Conservation (phyloP, 2,113 vertebrate genomes). For the Crotalus horridus region DNA sequence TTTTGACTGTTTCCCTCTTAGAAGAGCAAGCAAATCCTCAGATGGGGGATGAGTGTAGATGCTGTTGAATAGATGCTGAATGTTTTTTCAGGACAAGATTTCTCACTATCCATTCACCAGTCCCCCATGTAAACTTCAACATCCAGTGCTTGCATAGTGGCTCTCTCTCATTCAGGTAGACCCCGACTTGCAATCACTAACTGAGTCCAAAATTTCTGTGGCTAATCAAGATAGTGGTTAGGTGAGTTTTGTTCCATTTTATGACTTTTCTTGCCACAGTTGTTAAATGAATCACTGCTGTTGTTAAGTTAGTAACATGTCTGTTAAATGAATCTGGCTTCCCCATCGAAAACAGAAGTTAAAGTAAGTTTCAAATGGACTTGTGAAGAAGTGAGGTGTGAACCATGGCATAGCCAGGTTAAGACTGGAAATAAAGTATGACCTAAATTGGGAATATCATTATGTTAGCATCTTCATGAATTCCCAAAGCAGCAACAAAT, state of each 20-base stretch:
- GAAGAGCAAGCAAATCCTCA: background rate
- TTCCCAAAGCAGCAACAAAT: background rate
- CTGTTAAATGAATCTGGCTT: background rate
- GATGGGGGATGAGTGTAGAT: background rate
- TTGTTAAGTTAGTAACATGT: background rate
- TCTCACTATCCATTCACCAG: background rate
- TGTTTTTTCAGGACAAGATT: background rate
- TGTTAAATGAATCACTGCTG: background rate
- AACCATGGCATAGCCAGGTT: background rate
- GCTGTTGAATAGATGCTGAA: background rate
- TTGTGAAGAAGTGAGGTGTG: background rate
- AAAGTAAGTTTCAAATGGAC: background rate
- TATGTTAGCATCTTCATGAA: background rate
- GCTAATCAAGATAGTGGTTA: background rate
- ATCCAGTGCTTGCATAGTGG: background rate
- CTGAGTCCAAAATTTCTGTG: background rate
- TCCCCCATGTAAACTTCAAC: background rate
- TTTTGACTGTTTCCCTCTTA: background rate
- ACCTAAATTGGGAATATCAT: background rate
- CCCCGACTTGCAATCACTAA: background rate
- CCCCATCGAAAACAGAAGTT: background rate
- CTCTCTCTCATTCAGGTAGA: background rate
- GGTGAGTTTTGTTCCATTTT: background rate
- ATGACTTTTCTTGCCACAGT: background rate
- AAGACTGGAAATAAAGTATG: background rate